Evolutionary conservation across 1,140 invertebrate species (phyloP).

Genomic region (Macrobrachium nipponense): DNA sequence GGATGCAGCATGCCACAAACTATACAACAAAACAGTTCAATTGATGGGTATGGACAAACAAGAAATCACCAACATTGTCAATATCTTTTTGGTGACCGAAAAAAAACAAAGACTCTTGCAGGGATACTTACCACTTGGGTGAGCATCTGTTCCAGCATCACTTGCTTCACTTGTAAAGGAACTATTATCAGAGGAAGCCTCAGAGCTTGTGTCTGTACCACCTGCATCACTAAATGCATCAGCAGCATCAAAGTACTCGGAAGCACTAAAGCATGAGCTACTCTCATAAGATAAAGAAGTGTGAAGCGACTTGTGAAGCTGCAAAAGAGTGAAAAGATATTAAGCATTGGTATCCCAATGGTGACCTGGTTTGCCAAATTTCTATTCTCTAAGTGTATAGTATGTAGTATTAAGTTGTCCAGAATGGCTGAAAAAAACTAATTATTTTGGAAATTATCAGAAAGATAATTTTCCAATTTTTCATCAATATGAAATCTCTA

Average conservation of each 20-base stretch:
- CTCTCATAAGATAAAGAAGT: conserved; percentile 80
- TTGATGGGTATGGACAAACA: too few species aligned
- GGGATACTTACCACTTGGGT: conserved; percentile 61
- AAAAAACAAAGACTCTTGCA: conserved; percentile 6
- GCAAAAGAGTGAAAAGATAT: conserved; percentile 3
- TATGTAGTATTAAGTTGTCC: too few species aligned
- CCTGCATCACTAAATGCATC: conserved; percentile 59
- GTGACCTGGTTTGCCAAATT: not conserved
- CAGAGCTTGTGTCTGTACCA: conserved; percentile 60
- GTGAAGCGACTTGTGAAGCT: conserved; percentile 69
- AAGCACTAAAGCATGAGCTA: conserved; percentile 74
- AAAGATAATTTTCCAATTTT: too few species aligned
- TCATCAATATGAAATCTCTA: too few species aligned
- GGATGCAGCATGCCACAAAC: too few species aligned
- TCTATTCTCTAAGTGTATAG: too few species aligned
- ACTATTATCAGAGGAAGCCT: conserved; percentile 59
- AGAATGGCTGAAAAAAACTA: too few species aligned
- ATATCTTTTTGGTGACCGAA: too few species aligned
- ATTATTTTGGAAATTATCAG: too few species aligned
- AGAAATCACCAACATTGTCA: too few species aligned
- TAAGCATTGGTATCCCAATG: not conserved
- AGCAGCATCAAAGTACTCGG: conserved; percentile 85
- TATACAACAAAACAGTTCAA: too few species aligned
- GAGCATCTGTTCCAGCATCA: conserved; percentile 64
- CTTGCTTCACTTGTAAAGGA: conserved; percentile 63